Evolutionary conservation across 2,888 invertebrate genomes (phyloP).

Genomic region (Blastobasis lacticolella): DNA sequence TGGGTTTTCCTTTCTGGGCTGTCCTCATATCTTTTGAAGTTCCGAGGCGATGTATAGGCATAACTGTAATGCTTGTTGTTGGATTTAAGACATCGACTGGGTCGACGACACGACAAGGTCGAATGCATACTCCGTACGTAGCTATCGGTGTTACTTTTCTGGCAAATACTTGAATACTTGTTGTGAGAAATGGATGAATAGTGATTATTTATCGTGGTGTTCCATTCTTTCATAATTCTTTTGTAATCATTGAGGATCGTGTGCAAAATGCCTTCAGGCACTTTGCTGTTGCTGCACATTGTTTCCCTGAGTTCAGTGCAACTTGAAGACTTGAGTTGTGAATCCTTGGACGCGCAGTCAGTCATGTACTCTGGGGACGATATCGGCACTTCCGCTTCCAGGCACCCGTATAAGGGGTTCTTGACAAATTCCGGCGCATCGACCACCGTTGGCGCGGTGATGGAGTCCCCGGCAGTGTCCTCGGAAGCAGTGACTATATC

Average conservation of each 20-base stretch:
- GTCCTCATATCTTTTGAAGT: conserved; percentile 29
- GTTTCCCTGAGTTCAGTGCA: conserved; percentile 59
- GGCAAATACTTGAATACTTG: conserved; percentile 34
- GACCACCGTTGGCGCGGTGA: conserved; percentile 46
- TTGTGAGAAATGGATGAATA: conserved; percentile 44
- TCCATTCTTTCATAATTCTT: conserved; percentile 68
- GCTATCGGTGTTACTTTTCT: conserved; percentile 44
- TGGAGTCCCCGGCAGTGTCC: conserved; percentile 49
- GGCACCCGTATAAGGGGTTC: conserved; percentile 60
- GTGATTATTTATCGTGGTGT: conserved; percentile 56
- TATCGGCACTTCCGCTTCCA: conserved; percentile 42
- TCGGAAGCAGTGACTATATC: conserved; percentile 58
- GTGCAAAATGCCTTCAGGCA: conserved; percentile 37
- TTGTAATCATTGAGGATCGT: conserved; percentile 61
- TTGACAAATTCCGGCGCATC: conserved; percentile 56
- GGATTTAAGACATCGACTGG: conserved; percentile 38
- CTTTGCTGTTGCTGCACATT: conserved; percentile 36
- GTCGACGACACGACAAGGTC: conserved; percentile 46
- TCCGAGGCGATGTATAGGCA: conserved; percentile 30
- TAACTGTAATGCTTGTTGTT: conserved; percentile 43
- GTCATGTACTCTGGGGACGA: conserved; percentile 43
- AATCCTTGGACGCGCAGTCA: conserved; percentile 45
- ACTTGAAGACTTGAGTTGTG: conserved; percentile 55
- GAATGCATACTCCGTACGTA: conserved; percentile 54
- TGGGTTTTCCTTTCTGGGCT: conserved; percentile 34